phyloP scores from a whole-genome alignment of 2,113 vertebrate genomes.

The western clawed frog (Xenopus tropicalis) region DNA sequence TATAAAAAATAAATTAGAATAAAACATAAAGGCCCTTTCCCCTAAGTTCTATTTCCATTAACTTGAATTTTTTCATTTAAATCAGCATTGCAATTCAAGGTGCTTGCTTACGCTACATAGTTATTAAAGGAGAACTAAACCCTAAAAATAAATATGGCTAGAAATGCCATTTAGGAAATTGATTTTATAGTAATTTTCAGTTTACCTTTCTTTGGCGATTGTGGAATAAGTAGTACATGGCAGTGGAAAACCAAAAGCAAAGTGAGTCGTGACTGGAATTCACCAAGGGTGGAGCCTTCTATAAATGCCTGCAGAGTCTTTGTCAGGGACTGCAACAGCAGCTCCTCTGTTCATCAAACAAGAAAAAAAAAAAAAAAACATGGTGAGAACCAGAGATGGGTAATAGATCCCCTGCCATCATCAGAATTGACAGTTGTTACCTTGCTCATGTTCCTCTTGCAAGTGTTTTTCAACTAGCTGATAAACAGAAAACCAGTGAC shows the following conservation, averaged over 20 bases:
- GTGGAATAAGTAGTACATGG: constrained; percentile 80
- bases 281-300: constrained; percentile 85
- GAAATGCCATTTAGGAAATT: no score
- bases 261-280: constrained; percentile 79
- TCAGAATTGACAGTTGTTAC: constrained; percentile 51
- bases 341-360: constrained; percentile 52
- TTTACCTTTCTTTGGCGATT: constrained; percentile 73
- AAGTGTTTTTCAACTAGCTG: constrained; percentile 86
- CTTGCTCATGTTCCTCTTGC: constrained; percentile 60
- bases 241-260: constrained; percentile 91
- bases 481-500: constrained; percentile 94
- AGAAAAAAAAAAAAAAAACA: constrained; percentile 23
- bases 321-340: constrained; percentile 68
- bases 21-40: no score
- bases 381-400: neutral
- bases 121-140: no score
- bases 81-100: no score
- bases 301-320: constrained; percentile 85
- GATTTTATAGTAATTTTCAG: neutral
- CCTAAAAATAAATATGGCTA: no score
- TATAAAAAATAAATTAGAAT: no score
- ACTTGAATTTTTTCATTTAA: no score
- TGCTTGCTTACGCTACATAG: no score
- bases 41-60: no score
- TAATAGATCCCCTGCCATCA: neutral